Evolutionary conservation across 2,797 vertebrate species (phyloP).

Genomic region (Loris lydekkerianus): DNA sequence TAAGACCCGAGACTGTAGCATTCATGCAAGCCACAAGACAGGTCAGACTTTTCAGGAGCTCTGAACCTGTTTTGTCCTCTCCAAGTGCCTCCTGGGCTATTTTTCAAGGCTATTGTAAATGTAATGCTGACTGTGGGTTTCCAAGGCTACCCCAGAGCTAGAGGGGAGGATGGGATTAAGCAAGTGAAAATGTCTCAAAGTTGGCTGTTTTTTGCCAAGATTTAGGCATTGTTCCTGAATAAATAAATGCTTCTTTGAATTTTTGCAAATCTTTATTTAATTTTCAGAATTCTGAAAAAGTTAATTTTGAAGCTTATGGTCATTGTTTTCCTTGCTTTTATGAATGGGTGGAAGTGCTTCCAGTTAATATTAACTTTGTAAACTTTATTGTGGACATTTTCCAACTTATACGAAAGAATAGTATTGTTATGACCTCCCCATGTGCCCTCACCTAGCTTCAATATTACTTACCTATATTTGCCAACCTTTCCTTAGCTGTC

Average conservation of each 20-base stretch:
- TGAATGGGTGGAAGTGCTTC: neutral
- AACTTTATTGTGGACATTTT: neutral
- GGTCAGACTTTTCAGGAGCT: neutral
- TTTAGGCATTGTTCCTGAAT: neutral
- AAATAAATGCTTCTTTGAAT: neutral
- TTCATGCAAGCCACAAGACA: neutral
- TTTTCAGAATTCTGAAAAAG: slow-evolving; percentile 45
- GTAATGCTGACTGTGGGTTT: neutral
- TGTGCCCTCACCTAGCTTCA: neutral
- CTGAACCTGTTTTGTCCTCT: neutral
- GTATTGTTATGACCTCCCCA: neutral
- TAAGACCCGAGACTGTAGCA: neutral
- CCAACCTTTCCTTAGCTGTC: neutral
- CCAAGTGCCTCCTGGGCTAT: neutral
- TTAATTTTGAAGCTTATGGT: slow-evolving; percentile 34
- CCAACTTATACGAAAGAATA: neutral
- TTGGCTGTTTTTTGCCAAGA: neutral
- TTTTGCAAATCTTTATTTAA: slow-evolving; percentile 23
- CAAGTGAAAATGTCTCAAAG: neutral
- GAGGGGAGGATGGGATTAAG: neutral
- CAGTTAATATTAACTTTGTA: neutral
- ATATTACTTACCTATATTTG: neutral
- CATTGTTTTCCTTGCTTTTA: neutral
- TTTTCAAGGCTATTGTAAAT: neutral
- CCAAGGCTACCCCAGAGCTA: neutral